Base-by-base conservation (phyloP, 2,113 vertebrate genomes). In the Cephalopterus ornatus region DNA sequence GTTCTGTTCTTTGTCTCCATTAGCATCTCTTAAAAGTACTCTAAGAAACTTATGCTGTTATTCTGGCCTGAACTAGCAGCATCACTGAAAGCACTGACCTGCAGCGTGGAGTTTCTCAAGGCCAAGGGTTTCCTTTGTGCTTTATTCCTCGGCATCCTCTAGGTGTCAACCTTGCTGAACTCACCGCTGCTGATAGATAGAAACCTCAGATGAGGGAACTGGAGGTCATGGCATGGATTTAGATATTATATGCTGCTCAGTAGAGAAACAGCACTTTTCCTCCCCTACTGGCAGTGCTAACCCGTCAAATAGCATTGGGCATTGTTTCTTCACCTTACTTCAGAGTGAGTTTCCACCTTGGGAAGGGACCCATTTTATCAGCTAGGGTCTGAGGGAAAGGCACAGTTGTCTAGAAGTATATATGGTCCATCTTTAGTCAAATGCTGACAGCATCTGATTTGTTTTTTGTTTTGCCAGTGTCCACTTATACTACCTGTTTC, bases 401-500 rank as follows among this genome's bases (percentile, higher is more conserved):
- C 73, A 55, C 5, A 3, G 28, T 52, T 87, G 37, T 33, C 11
- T 56, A 18, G 35, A 66, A 32, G 11, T 8, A 3, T 12, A 4
- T 0, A 1, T 12, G 32, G 5, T 68, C 80, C 9, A 8, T 75
- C 32, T 68, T 85, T 82, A 65, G 26, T 33, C n/a, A 73, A 71
- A 70, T 53, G 23, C 71, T 78, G 68, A 89, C 65, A 77, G 13
- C 13, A 33, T 55, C 52, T 71, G 15, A 17, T 89, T 50, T 44
- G 21, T 30, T 82, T 39, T 90, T 50, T 95, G 30, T 89, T 83
- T 82, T 95, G 88, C 28, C 98, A 99, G 99, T 72, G 99, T 99
- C 86, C 99, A 99, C 95, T 97, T 99, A 65, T 99, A 99, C 97
- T 99, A 99, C 96, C 97, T 99, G n/a, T 99, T 99, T 58, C 99